Percentiles rank a stretch among this genome's conserved stretches.
phyloP scores from a whole-genome alignment of 2,113 vertebrate species.

The Oryzias melastigma region DNA sequence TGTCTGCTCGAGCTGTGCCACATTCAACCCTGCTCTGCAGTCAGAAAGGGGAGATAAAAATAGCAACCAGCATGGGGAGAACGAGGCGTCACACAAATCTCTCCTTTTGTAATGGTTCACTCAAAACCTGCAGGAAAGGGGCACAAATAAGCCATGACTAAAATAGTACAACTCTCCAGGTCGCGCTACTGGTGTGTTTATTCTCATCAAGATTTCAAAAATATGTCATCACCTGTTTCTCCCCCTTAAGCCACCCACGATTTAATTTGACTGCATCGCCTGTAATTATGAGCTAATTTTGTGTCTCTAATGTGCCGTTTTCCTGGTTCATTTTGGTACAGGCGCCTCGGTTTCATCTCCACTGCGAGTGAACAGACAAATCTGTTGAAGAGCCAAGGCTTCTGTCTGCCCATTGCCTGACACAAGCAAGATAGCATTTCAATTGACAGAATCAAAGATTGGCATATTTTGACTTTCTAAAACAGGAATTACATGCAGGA shows the following conservation, averaged over 20 bases:
- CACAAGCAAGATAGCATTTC: slow-evolving; percentile 64
- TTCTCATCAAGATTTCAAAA: slow-evolving; percentile 28
- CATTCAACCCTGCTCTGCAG: slow-evolving; percentile 52
- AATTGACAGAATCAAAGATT: slow-evolving; percentile 51
- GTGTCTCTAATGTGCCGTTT: slow-evolving; percentile 33
- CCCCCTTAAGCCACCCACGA: slow-evolving; percentile 14
- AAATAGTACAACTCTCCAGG: slow-evolving; percentile 1
- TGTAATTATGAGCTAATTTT: slow-evolving; percentile 29
- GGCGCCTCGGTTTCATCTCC: slow-evolving; percentile 31
- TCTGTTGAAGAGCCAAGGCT: slow-evolving; percentile 57
- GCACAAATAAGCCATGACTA: slow-evolving; percentile 5
- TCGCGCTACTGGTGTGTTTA: slow-evolving; percentile 10
- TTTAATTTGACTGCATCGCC: slow-evolving; percentile 28
- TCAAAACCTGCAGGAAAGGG: slow-evolving; percentile 7
- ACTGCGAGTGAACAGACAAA: slow-evolving; percentile 28
- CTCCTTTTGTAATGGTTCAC: slow-evolving; percentile 11
- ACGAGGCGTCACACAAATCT: slow-evolving; percentile 38
- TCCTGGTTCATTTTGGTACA: slow-evolving; percentile 26
- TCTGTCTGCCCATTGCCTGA: slow-evolving; percentile 50
- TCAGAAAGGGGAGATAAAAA: slow-evolving; percentile 54
- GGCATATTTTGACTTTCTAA: slow-evolving; percentile 48
- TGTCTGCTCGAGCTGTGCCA: slow-evolving; percentile 59
- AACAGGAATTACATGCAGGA: slow-evolving; percentile 42
- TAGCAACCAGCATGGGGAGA: slow-evolving; percentile 53
- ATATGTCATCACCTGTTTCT: slow-evolving; percentile 36